These are phyloP conservation scores for Cassiopea andromeda DNA, from an alignment of 30 jellyfish, hydroid and myxozoan species.

Conservation along the genomic window DNA sequence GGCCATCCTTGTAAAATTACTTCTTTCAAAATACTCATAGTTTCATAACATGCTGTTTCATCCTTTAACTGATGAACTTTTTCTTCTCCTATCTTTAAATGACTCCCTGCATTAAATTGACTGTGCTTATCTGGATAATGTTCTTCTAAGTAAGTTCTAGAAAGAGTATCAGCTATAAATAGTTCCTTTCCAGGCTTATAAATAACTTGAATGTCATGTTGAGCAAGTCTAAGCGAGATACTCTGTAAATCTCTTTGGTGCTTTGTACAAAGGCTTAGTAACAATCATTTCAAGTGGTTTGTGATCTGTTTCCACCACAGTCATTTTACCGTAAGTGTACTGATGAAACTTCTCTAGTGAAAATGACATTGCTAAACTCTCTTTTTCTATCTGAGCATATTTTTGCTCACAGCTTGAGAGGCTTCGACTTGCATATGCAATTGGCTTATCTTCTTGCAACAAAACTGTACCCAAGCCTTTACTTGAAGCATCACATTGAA, in stretches of 20 bases:
- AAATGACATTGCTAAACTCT: conserved; percentile 10
- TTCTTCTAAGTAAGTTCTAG: neutral
- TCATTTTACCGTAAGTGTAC: neutral
- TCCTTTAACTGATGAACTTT: neutral
- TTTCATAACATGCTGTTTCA: neutral
- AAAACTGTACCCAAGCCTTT: conserved; percentile 48
- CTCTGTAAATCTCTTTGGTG: neutral
- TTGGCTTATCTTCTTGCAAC: conserved; percentile 44
- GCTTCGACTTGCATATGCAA: conserved; percentile 31
- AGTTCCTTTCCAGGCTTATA: neutral
- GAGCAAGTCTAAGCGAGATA: neutral
- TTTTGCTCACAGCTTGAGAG: conserved; percentile 24
- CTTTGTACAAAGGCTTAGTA: conserved; percentile 12
- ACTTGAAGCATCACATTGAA: conserved; percentile 37
- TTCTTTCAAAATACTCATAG: conserved; percentile 14
- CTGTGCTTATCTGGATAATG: neutral
- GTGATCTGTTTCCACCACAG: conserved; percentile 41
- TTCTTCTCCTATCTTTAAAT: neutral
- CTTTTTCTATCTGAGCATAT: conserved; percentile 40
- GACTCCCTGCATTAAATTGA: neutral
- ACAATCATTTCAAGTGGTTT: conserved; percentile 15
- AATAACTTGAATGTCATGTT: neutral
- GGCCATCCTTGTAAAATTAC: conserved; percentile 34
- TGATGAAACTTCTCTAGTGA: conserved; percentile 7
- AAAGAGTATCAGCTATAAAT: neutral